phyloP scores from a whole-genome alignment of 1,140 invertebrate genomes.

The Cepaea nemoralis region DNA sequence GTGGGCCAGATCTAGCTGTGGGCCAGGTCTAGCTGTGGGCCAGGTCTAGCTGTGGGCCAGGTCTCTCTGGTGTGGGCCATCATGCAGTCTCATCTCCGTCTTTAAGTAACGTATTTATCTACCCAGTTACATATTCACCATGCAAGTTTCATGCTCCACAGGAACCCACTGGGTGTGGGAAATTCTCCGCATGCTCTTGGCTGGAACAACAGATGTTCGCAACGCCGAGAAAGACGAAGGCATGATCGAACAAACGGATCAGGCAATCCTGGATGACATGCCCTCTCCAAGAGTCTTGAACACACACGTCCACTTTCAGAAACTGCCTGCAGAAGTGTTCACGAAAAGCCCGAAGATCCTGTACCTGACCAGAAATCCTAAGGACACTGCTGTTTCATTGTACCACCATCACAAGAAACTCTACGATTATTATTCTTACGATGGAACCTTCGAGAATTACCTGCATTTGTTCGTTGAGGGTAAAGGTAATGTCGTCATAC shows the following conservation, averaged over 20 bases:
- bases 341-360: constrained; percentile 38
- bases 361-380: constrained; percentile 39
- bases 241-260: constrained; percentile 51
- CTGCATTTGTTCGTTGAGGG: constrained; percentile 17
- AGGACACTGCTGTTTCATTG: constrained; percentile 42
- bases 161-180: constrained; percentile 27
- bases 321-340: constrained; percentile 48
- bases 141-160: neutral
- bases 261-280: constrained; percentile 37
- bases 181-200: constrained; percentile 21
- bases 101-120: too few species aligned
- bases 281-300: constrained; percentile 57
- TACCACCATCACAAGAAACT: constrained; percentile 34
- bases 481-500: too few species aligned
- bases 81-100: too few species aligned
- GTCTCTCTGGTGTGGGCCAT: too few species aligned
- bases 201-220: constrained; percentile 9
- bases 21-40: too few species aligned
- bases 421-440: constrained; percentile 1
- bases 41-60: too few species aligned
- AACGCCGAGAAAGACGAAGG: constrained; percentile 46
- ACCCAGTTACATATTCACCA: too few species aligned
- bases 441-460: constrained; percentile 17
- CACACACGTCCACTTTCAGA: constrained; percentile 52
- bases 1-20: too few species aligned